Percentiles rank a stretch among this genome's conserved stretches.
phyloP scores from a whole-genome alignment of 2,888 invertebrate genomes.

The Pachycephus smyrnensis region DNA sequence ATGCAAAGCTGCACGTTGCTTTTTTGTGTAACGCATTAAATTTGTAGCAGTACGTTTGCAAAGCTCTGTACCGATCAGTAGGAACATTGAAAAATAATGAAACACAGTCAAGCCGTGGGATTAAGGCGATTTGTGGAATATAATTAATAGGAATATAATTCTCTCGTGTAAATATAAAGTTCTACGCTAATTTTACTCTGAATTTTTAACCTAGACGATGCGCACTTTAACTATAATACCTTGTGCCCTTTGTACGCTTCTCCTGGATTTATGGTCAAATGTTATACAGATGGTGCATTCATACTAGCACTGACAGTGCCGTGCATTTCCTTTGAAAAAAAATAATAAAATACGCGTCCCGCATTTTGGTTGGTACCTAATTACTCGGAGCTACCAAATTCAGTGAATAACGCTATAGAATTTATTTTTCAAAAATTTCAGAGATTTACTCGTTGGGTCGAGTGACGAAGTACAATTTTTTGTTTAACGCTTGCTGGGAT shows the following conservation, averaged over 20 bases:
- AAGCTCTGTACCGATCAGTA: neutral
- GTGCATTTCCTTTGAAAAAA: neutral
- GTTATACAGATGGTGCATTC: constrained; percentile 59
- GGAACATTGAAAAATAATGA: neutral
- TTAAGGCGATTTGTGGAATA: neutral
- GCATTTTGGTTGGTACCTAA: neutral
- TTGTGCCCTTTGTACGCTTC: constrained; percentile 27
- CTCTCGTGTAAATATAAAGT: neutral
- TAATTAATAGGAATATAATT: neutral
- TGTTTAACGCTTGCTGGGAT: neutral
- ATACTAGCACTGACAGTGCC: constrained; percentile 14
- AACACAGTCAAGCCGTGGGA: neutral
- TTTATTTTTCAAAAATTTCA: neutral
- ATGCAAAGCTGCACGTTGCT: neutral
- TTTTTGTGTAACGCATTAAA: neutral
- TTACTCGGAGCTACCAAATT: neutral
- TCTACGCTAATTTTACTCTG: neutral
- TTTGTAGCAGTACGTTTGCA: neutral
- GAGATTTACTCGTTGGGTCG: neutral
- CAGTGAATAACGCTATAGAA: neutral
- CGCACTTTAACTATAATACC: neutral
- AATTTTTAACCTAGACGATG: neutral
- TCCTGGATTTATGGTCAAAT: constrained; percentile 51
- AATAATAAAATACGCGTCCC: neutral
- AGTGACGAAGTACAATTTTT: neutral